Evolutionary conservation across 1,140 invertebrate genomes (phyloP).

Genomic region (Delia radicum): DNA sequence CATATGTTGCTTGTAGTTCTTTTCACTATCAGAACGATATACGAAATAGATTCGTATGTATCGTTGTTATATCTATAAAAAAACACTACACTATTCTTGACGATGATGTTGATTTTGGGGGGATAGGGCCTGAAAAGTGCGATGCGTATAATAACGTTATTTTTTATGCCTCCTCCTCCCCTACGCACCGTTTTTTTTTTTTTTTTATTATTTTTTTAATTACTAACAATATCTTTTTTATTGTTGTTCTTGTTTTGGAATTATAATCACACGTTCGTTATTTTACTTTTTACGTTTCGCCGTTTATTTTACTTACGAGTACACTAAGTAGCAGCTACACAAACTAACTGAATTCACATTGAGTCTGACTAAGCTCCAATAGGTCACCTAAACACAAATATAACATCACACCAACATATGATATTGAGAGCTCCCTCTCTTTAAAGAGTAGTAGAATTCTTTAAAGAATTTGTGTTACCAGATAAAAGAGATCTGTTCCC

Average conservation of each 20-base stretch:
- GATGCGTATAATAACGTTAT: not conserved
- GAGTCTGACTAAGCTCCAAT: not conserved
- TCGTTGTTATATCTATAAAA: not conserved
- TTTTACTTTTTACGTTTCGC: not conserved
- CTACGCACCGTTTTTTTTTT: not conserved
- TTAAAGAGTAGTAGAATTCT: not conserved
- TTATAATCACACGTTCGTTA: not conserved
- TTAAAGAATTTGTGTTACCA: not conserved
- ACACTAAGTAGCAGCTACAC: slow-evolving; percentile 17
- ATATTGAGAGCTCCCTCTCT: not conserved
- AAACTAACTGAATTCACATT: slow-evolving; percentile 20
- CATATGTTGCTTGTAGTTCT: slow-evolving; percentile 12
- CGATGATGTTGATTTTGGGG: not conserved
- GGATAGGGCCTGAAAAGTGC: not conserved
- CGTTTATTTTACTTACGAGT: slow-evolving; percentile 22
- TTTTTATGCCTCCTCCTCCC: not conserved
- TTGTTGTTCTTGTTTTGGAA: not conserved
- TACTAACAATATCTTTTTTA: not conserved
- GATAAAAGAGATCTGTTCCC: not conserved
- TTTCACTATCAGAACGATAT: not conserved
- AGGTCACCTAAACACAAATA: not conserved
- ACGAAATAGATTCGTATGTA: not conserved
- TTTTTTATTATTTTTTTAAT: not conserved
- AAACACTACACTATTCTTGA: not conserved
- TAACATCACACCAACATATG: not conserved